phyloP scores from a whole-genome alignment of 2,113 vertebrate species.

The mouse (Mus musculus) region GRCm39 chrX:52491501-52492000 shows the following conservation, averaged over 20 bases:
- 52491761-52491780: not conserved
- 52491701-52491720: not conserved
- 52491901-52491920: not conserved
- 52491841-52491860: not conserved
- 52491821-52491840: not conserved
- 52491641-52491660: not conserved
- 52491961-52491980: not conserved
- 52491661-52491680: not conserved
- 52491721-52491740: not conserved
- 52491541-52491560: not conserved
- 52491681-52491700: not conserved
- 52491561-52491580: not conserved
- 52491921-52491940: not conserved
- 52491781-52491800: constrained; percentile 5
- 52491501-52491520: not conserved
- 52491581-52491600: not conserved
- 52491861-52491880: not conserved
- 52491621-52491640: not conserved
- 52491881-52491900: not conserved
- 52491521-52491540: not conserved
- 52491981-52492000: not conserved
- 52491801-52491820: not conserved
- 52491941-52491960: not conserved
- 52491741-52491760: not conserved
- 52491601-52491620: not conserved